phyloP scores from a whole-genome alignment of 2,113 vertebrate genomes.

The Halcyon senegalensis region DNA sequence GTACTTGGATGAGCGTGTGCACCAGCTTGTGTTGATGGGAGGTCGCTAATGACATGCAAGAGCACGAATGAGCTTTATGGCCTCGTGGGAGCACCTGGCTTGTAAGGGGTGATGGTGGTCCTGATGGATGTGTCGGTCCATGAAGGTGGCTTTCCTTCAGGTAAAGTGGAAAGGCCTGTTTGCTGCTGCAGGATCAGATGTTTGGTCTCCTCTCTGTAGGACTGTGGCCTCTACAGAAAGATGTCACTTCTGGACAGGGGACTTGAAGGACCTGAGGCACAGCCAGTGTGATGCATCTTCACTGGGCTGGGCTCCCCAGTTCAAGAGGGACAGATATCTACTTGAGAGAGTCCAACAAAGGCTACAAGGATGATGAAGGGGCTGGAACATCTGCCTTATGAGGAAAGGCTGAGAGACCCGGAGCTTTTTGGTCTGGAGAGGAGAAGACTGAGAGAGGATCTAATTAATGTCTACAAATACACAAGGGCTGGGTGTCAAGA shows the following conservation, averaged over 20 bases:
- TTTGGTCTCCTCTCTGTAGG: background rate
- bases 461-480: too few species aligned
- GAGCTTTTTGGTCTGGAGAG: too few species aligned
- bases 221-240: background rate
- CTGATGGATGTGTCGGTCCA: rapidly evolving
- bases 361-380: too few species aligned
- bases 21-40: rapidly evolving
- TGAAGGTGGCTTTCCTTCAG: background rate
- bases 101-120: background rate
- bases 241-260: background rate
- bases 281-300: background rate
- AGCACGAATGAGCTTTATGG: background rate
- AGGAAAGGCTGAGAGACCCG: too few species aligned
- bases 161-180: background rate
- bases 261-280: background rate
- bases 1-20: rapidly evolving
- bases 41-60: background rate
- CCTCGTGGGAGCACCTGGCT: background rate
- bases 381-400: too few species aligned
- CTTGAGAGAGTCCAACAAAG: too few species aligned
- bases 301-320: too few species aligned
- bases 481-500: too few species aligned
- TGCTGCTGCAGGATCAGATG: background rate
- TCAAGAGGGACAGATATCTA: too few species aligned
- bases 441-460: too few species aligned